Evolutionary conservation across 2,113 vertebrate genomes (phyloP).

Genomic region (Amia ocellicauda): DNA sequence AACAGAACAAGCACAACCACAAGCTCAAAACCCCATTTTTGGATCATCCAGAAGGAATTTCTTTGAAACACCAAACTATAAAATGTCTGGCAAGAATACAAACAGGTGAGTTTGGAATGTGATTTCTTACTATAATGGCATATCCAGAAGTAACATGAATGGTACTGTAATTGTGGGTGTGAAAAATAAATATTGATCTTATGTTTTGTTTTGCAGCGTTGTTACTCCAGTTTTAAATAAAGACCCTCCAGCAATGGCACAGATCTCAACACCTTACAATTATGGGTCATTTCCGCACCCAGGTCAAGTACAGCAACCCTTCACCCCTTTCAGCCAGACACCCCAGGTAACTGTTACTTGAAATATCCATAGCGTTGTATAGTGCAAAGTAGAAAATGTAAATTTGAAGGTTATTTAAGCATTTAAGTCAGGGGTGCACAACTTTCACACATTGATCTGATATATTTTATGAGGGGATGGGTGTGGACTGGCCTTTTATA

Average conservation of each 20-base stretch:
- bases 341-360: slow-evolving; percentile 61
- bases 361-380: no score
- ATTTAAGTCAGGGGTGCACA: no score
- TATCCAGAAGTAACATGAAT: no score
- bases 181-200: no score
- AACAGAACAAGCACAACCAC: slow-evolving; percentile 52
- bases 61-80: slow-evolving; percentile 73
- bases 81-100: slow-evolving; percentile 35
- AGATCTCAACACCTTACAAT: slow-evolving; percentile 65
- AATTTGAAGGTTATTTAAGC: neutral
- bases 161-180: no score
- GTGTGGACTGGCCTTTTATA: no score
- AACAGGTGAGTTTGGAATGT: slow-evolving; percentile 60
- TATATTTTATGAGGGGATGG: no score
- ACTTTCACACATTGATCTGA: no score
- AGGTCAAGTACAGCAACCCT: slow-evolving; percentile 39
- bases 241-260: slow-evolving; percentile 47
- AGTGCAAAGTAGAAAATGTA: neutral
- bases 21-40: slow-evolving; percentile 57
- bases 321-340: slow-evolving; percentile 50
- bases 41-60: slow-evolving; percentile 39
- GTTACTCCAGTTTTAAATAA: slow-evolving; percentile 78
- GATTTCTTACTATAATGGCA: neutral
- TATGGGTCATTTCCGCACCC: slow-evolving; percentile 46
- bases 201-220: slow-evolving; percentile 64